A percentile compares a stretch with the other conserved stretches of the same genome.
Evolutionary conservation across 2,888 invertebrate genomes (phyloP).

Genomic region (Epiblema foenella): DNA sequence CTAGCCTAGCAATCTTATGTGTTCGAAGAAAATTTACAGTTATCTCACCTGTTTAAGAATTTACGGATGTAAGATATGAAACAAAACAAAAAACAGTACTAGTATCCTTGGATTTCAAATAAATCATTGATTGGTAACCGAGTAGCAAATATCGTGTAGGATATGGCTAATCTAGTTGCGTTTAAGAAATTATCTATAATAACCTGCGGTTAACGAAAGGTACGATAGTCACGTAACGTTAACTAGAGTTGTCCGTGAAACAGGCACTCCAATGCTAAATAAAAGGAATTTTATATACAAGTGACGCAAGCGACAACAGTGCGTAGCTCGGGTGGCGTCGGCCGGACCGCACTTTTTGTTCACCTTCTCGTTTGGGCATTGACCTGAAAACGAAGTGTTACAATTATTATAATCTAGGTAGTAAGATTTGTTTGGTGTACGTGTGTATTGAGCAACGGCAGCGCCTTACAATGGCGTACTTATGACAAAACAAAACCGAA

Average conservation of each 20-base stretch:
- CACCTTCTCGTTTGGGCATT: conserved; percentile 62
- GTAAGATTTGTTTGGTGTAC: conserved; percentile 35
- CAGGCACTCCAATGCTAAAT: conserved; percentile 37
- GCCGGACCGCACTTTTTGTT: conserved; percentile 47
- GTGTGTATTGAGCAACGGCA: conserved; percentile 33
- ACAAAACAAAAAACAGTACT: conserved; percentile 3
- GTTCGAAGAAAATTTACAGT: neutral
- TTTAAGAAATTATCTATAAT: conserved; percentile 44
- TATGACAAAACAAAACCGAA: conserved; percentile 42
- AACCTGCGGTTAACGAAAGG: conserved; percentile 24
- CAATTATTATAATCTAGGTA: conserved; percentile 53
- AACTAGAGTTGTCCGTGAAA: conserved; percentile 41
- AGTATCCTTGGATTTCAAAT: conserved; percentile 27
- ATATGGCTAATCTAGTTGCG: conserved; percentile 44
- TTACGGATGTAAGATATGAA: neutral
- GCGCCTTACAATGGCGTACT: conserved; percentile 30
- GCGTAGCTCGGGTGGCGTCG: conserved; percentile 34
- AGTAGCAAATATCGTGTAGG: conserved; percentile 45
- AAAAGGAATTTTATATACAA: conserved; percentile 40
- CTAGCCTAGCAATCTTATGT: neutral
- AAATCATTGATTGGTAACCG: conserved; percentile 33
- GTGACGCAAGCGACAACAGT: conserved; percentile 38
- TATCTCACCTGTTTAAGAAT: neutral
- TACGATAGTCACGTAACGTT: conserved; percentile 40
- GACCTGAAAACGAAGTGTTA: conserved; percentile 70